Conservation (phyloP, 35 echinoderm and acorn worm species). For the Lytechinus variegatus region DNA sequence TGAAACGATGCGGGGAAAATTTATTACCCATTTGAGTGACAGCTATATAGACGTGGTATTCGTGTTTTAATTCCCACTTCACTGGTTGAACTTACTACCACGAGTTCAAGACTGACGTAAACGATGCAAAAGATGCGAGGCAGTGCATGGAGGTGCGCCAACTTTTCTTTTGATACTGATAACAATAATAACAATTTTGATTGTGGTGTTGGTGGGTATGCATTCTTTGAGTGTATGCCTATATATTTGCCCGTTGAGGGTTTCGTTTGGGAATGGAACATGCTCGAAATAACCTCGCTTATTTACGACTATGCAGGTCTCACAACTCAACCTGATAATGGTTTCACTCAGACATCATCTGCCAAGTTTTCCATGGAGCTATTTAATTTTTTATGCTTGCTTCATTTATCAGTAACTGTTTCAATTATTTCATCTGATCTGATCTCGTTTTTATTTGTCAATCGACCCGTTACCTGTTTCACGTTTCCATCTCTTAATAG, state of each 20-base stretch:
- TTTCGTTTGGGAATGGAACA: not conserved
- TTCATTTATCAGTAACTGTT: too few species aligned
- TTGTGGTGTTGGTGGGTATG: not conserved
- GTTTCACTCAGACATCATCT: not conserved
- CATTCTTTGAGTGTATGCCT: not conserved
- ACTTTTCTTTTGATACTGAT: not conserved
- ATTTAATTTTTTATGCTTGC: not conserved
- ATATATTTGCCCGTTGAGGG: not conserved
- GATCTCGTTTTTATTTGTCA: too few species aligned
- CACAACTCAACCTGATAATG: not conserved
- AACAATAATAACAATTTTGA: not conserved
- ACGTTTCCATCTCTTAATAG: too few species aligned
- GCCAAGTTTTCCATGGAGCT: not conserved
- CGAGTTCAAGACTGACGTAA: not conserved
- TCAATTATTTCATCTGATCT: too few species aligned
- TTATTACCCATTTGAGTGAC: not conserved
- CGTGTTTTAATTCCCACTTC: not conserved
- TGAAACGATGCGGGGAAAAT: not conserved
- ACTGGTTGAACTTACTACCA: not conserved
- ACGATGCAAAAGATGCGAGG: not conserved
- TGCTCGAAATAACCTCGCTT: not conserved
- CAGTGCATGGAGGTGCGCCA: not conserved
- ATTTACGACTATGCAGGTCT: not conserved
- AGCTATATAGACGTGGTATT: not conserved
- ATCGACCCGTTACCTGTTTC: too few species aligned